These are phyloP conservation scores for Calonectris borealis DNA, from an alignment of 2,113 vertebrate species.

Conservation along the genomic window DNA sequence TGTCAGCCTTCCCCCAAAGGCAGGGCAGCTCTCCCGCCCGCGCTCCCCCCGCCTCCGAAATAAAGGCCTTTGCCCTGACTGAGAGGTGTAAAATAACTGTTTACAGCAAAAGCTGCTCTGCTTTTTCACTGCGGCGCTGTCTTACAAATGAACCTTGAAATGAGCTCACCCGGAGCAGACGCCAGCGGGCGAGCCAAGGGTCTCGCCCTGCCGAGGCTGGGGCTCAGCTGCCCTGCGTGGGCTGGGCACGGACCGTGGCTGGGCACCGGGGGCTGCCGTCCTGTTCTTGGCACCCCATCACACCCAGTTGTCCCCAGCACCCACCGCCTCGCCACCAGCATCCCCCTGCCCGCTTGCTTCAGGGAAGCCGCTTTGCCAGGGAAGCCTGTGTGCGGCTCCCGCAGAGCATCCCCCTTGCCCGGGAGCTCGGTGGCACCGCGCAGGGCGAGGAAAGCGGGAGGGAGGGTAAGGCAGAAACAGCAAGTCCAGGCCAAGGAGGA, in stretches of 20 bases:
- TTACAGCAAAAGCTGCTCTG: constrained; percentile 34
- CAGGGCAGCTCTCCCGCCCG: background rate
- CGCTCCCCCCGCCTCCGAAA: background rate
- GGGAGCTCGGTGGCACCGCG: background rate
- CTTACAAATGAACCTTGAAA: constrained; percentile 45
- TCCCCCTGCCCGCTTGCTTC: background rate
- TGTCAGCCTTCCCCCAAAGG: constrained; percentile 44
- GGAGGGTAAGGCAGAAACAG: background rate
- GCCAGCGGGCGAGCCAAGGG: background rate
- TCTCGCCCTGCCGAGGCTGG: background rate
- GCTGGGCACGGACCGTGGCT: background rate
- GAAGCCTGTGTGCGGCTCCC: background rate
- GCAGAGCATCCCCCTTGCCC: background rate
- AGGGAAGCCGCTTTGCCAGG: background rate
- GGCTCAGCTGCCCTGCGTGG: background rate
- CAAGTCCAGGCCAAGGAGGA: background rate
- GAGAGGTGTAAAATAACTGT: constrained; percentile 53
- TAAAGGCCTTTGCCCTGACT: constrained; percentile 39
- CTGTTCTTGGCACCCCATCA: background rate
- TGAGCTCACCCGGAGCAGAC: background rate
- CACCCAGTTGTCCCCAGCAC: accelerated
- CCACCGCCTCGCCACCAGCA: background rate
- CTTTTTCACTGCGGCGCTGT: background rate
- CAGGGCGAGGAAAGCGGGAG: background rate
- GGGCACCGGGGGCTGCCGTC: accelerated